These are phyloP conservation scores for Cistogaster globosa DNA, from an alignment of 2,888 invertebrate species.

Conservation along the genomic window DNA sequence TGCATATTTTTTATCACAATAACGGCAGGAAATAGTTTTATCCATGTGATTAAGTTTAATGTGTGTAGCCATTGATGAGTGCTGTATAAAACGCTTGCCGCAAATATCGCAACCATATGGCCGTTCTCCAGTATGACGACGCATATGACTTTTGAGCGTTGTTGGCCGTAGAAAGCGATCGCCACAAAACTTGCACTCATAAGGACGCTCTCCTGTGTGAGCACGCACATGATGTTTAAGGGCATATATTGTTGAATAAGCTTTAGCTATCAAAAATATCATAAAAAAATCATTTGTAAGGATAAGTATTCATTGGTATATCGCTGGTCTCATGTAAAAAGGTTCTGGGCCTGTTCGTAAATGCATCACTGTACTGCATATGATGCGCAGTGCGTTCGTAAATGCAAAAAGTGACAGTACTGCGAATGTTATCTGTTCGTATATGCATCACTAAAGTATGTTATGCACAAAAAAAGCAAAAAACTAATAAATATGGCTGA, in stretches of 20 bases:
- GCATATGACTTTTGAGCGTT: slow-evolving; percentile 78
- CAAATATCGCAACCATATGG: slow-evolving; percentile 79
- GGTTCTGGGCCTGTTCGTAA: no score
- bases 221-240: slow-evolving; percentile 77
- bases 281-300: background rate
- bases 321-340: no score
- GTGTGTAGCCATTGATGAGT: slow-evolving; percentile 79
- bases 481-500: no score
- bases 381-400: no score
- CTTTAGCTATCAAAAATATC: slow-evolving; percentile 74
- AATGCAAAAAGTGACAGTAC: no score
- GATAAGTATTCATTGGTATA: no score
- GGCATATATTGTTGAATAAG: slow-evolving; percentile 77
- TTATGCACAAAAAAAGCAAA: no score
- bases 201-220: slow-evolving; percentile 78
- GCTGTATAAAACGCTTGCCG: slow-evolving; percentile 78
- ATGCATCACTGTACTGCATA: no score
- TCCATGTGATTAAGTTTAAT: slow-evolving; percentile 79
- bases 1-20: slow-evolving; percentile 79
- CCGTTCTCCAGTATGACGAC: slow-evolving; percentile 78
- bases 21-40: slow-evolving; percentile 78
- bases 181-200: slow-evolving; percentile 77
- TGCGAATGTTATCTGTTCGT: no score
- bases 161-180: slow-evolving; percentile 77
- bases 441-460: no score